A percentile compares a stretch with the other conserved stretches of the same genome.
These are phyloP conservation scores for Oreochromis grahami DNA, from an alignment of 2,797 vertebrate genomes.

Conservation along the genomic window DNA sequence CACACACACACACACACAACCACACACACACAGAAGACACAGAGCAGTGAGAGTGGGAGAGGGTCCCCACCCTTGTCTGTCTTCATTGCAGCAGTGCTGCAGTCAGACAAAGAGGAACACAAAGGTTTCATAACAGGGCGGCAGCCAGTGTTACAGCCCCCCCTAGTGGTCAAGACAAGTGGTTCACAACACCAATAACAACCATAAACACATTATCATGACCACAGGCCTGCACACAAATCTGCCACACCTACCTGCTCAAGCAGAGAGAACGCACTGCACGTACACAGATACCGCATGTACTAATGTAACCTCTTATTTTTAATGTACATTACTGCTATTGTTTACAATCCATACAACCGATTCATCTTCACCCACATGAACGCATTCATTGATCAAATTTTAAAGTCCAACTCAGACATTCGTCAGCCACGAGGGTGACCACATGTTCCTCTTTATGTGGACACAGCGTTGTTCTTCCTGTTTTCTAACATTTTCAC, in stretches of 20 bases:
- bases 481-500: background rate
- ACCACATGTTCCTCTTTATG: background rate
- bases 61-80: conserved; percentile 57
- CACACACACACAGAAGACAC: background rate
- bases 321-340: background rate
- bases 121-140: conserved; percentile 45
- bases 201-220: background rate
- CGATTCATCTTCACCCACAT: background rate
- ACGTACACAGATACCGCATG: background rate
- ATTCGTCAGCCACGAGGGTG: background rate
- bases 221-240: background rate
- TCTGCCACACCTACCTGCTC: background rate
- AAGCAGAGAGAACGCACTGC: background rate
- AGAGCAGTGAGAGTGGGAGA: conserved; percentile 9
- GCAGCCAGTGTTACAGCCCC: conserved; percentile 18
- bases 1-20: background rate
- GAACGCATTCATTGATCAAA: background rate
- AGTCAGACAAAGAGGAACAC: conserved; percentile 49
- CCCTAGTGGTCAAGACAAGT: conserved; percentile 23
- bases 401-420: background rate
- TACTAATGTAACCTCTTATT: fast-evolving
- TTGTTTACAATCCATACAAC: background rate
- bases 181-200: background rate
- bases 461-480: fast-evolving
- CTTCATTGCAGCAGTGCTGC: conserved; percentile 56